Percentiles rank a stretch among this genome's conserved stretches.
Conservation (phyloP, 2,888 invertebrate genomes). For the Anodontia alba region DNA sequence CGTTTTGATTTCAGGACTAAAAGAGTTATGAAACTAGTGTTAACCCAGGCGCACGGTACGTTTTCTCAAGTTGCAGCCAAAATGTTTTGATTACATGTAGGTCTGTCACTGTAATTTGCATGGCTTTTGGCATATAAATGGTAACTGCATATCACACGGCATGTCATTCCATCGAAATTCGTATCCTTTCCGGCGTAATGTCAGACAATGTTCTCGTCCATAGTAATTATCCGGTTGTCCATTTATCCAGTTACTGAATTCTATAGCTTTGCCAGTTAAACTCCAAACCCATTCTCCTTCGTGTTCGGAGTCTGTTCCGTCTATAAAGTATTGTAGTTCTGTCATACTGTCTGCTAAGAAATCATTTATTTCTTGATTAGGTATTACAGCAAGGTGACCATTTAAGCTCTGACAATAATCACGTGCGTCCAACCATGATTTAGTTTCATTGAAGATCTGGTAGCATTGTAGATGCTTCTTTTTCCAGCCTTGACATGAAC, state of each 20-base stretch:
- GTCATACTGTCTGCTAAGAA: neutral
- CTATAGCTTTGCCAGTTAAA: neutral
- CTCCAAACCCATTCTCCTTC: neutral
- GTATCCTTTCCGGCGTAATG: neutral
- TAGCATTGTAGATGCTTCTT: neutral
- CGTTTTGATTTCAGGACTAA: too few species aligned
- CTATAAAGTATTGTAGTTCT: neutral
- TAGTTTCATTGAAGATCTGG: neutral
- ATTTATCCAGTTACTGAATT: neutral
- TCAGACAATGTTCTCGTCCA: neutral
- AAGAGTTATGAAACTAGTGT: too few species aligned
- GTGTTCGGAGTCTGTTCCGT: neutral
- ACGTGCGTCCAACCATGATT: neutral
- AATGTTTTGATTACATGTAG: neutral
- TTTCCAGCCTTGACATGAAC: neutral
- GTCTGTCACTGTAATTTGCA: too few species aligned
- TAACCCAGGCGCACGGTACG: too few species aligned
- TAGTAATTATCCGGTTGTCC: constrained; percentile 2
- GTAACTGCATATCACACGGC: neutral
- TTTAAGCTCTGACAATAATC: neutral
- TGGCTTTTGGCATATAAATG: neutral
- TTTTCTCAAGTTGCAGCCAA: too few species aligned
- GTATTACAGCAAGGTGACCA: neutral
- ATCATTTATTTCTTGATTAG: constrained; percentile 1
- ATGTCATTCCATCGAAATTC: neutral